A percentile compares a stretch with the other conserved stretches of the same genome.
phyloP scores from a whole-genome alignment of 2,797 vertebrate genomes.

The Percopsis omiscomaycus region DNA sequence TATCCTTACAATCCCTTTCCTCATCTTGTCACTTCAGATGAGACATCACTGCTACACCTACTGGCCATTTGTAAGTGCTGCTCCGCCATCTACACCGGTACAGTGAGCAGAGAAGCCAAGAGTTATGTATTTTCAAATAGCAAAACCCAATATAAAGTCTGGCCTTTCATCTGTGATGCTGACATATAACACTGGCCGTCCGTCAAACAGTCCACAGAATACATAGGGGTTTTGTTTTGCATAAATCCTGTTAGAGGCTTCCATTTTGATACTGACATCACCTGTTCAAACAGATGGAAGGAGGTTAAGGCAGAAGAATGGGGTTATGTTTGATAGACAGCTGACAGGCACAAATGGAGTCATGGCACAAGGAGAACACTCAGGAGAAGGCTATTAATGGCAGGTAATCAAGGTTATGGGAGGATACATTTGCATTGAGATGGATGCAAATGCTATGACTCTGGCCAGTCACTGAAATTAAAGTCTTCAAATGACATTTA shows the following conservation, averaged over 20 bases:
- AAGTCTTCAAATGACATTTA: constrained; percentile 44
- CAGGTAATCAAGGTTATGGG: constrained; percentile 59
- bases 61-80: constrained; percentile 58
- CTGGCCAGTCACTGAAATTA: constrained; percentile 35
- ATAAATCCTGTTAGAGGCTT: constrained; percentile 44
- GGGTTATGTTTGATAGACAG: constrained; percentile 64
- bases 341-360: constrained; percentile 59
- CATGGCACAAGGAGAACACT: constrained; percentile 53
- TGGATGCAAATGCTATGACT: constrained; percentile 30
- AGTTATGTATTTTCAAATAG: constrained; percentile 32
- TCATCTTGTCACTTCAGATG: constrained; percentile 32
- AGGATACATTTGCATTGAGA: constrained; percentile 64
- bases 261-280: constrained; percentile 40
- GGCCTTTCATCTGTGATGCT: constrained; percentile 39
- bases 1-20: constrained; percentile 20
- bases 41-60: constrained; percentile 73
- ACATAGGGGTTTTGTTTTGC: constrained; percentile 32
- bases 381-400: constrained; percentile 32
- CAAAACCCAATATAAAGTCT: constrained; percentile 49
- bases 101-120: constrained; percentile 17
- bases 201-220: constrained; percentile 34
- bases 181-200: constrained; percentile 50
- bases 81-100: constrained; percentile 24
- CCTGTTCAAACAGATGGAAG: constrained; percentile 48
- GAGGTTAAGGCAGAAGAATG: constrained; percentile 29